Evolutionary conservation across 1,140 invertebrate genomes (phyloP).

Genomic region (Elysia chlorotica): DNA sequence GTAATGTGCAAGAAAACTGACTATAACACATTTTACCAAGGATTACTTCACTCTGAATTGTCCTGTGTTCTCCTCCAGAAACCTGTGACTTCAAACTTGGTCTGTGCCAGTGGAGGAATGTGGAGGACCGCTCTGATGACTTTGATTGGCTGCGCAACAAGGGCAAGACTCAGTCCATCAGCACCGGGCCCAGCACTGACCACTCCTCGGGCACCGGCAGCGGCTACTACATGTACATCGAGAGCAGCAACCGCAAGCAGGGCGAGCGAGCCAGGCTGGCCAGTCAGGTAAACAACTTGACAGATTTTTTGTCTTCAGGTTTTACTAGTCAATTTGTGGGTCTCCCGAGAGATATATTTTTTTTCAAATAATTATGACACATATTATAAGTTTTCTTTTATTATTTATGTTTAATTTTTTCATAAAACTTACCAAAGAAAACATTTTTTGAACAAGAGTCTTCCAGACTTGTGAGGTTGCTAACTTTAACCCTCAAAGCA

Average conservation of each 20-base stretch:
- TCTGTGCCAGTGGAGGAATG: slow-evolving; percentile 49
- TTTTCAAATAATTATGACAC: too few species aligned
- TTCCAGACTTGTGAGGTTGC: too few species aligned
- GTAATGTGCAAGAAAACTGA: too few species aligned
- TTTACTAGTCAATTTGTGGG: too few species aligned
- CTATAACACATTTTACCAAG: too few species aligned
- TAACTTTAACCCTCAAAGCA: too few species aligned
- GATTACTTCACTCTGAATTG: too few species aligned
- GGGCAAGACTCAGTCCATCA: slow-evolving; percentile 34
- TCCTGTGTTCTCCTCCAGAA: slow-evolving; percentile 20
- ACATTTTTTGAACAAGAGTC: too few species aligned
- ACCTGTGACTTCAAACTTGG: slow-evolving; percentile 50
- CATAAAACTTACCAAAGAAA: not conserved
- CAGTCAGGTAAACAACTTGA: slow-evolving; percentile 17
- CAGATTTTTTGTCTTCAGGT: not conserved
- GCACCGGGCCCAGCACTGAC: slow-evolving; percentile 49
- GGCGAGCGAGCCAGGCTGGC: slow-evolving; percentile 21
- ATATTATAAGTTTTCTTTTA: not conserved
- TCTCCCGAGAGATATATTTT: too few species aligned
- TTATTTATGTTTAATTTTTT: not conserved
- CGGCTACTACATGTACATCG: slow-evolving; percentile 25
- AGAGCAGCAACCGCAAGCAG: not conserved
- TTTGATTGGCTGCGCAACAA: slow-evolving; percentile 51
- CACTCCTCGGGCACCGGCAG: slow-evolving; percentile 37
- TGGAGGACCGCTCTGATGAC: slow-evolving; percentile 38